phyloP scores from a whole-genome alignment of 2,888 invertebrate species.

The Meta bourneti region DNA sequence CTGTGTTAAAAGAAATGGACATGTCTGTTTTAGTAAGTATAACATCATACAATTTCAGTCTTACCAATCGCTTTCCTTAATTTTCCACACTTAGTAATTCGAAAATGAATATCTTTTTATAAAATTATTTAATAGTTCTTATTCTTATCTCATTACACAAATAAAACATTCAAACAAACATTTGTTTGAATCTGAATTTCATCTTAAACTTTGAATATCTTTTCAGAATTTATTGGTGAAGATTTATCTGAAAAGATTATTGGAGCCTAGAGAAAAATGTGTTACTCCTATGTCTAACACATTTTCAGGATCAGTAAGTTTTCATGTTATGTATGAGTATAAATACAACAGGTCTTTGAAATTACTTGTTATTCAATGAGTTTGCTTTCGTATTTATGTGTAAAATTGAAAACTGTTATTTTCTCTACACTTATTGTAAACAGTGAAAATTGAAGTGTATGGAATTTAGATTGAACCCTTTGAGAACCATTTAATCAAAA shows the following conservation, averaged over 20 bases:
- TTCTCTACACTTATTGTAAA: no score
- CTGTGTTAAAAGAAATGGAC: conserved; percentile 42
- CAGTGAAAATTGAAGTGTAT: no score
- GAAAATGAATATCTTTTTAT: background rate
- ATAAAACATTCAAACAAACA: no score
- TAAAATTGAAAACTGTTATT: no score
- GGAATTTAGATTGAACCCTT: no score
- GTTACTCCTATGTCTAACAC: conserved; percentile 2
- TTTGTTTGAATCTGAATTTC: background rate
- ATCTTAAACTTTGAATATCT: background rate
- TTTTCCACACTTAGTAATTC: no score
- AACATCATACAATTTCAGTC: background rate
- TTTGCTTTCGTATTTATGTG: no score
- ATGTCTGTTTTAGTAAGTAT: conserved; percentile 50
- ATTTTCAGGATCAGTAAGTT: conserved; percentile 51
- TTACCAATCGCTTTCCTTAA: no score
- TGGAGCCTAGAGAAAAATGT: conserved; percentile 21
- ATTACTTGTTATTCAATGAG: background rate
- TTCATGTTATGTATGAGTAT: background rate
- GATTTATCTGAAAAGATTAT: conserved; percentile 69
- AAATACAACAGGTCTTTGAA: background rate
- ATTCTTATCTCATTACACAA: no score
- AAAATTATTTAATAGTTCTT: background rate
- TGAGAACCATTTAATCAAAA: no score
- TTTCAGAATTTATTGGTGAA: conserved; percentile 65